Percentiles rank a stretch among this genome's conserved stretches.
phyloP scores from a whole-genome alignment of 2,113 vertebrate genomes.

The Coptodon rendalli region DNA sequence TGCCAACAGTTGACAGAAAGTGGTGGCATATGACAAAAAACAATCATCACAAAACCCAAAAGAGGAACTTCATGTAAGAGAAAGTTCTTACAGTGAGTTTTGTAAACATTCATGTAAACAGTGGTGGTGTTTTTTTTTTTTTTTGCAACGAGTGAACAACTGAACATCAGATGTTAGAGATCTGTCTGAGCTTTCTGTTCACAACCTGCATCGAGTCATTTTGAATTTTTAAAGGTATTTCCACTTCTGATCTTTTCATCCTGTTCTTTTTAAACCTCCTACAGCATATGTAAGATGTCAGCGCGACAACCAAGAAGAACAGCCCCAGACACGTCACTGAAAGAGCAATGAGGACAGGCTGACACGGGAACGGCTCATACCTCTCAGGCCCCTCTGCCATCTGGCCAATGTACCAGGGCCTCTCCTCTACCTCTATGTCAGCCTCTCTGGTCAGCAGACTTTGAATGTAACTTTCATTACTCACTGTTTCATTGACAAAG shows the following conservation, averaged over 20 bases:
- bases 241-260: constrained; percentile 80
- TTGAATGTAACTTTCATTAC: constrained; percentile 95
- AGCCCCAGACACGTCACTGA: constrained; percentile 84
- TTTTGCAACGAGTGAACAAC: neutral
- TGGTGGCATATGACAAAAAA: neutral
- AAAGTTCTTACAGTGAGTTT: constrained; percentile 36
- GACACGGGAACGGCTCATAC: constrained; percentile 79
- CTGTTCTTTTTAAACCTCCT: constrained; percentile 79
- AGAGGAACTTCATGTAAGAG: constrained; percentile 21
- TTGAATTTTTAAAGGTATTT: constrained; percentile 89
- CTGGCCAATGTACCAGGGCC: constrained; percentile 77
- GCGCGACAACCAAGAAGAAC: constrained; percentile 78
- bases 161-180: constrained; percentile 85
- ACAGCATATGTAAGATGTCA: constrained; percentile 88
- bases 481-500: constrained; percentile 96
- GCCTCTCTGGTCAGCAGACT: constrained; percentile 85
- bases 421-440: constrained; percentile 87
- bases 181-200: constrained; percentile 85
- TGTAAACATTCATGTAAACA: constrained; percentile 71
- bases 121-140: neutral
- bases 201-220: constrained; percentile 73
- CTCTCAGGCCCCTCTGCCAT: constrained; percentile 77
- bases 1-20: neutral
- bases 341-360: constrained; percentile 82
- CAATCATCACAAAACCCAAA: neutral